A percentile compares a stretch with the other conserved stretches of the same genome.
These are phyloP conservation scores for Eutolmus rufibarbis DNA, from an alignment of 2,888 invertebrate species.

Conservation along the genomic window DNA sequence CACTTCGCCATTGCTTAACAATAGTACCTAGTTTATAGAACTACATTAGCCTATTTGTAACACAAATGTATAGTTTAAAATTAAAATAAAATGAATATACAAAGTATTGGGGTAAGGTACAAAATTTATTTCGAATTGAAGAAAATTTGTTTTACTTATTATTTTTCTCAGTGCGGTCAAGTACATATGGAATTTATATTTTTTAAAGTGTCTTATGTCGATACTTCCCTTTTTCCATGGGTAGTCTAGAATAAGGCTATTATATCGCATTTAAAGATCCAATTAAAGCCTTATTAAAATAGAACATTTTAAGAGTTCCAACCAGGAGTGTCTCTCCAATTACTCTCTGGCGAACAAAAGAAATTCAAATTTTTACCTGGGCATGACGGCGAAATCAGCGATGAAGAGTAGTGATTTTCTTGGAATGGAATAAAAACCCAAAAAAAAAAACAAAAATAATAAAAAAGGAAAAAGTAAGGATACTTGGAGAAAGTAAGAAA, in stretches of 20 bases:
- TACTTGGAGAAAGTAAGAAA: neutral
- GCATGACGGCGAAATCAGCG: neutral
- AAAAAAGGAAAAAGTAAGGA: neutral
- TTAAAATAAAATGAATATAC: too few species aligned
- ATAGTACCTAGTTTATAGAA: too few species aligned
- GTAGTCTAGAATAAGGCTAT: neutral
- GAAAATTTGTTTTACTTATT: neutral
- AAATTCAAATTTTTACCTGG: neutral
- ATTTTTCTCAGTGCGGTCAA: neutral
- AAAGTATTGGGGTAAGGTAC: too few species aligned
- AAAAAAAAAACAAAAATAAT: neutral
- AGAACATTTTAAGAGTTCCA: neutral
- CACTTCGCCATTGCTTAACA: too few species aligned
- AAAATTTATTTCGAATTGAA: neutral
- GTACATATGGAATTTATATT: neutral
- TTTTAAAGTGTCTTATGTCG: neutral
- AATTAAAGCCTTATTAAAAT: neutral
- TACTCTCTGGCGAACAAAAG: neutral
- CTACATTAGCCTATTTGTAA: too few species aligned
- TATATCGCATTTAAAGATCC: neutral
- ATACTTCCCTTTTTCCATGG: neutral
- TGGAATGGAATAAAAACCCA: neutral
- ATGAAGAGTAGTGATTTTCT: neutral
- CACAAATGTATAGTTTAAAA: too few species aligned
- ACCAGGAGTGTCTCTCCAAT: neutral